A percentile compares a stretch with the other conserved stretches of the same genome.
These are phyloP conservation scores for Choreutis nemorana DNA, from an alignment of 2,888 invertebrate genomes.

Conservation along the genomic window DNA sequence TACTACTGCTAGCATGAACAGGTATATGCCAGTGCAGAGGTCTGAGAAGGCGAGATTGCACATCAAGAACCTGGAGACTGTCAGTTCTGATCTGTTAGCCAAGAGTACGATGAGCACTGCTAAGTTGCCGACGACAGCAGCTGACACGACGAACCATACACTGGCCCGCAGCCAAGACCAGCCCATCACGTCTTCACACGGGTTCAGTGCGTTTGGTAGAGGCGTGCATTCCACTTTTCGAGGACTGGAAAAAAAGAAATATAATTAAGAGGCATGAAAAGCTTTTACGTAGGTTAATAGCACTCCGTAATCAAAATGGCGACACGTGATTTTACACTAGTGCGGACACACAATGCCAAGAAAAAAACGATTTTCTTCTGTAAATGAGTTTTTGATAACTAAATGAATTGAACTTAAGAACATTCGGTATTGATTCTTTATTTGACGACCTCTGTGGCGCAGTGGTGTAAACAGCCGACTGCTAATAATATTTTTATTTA, in stretches of 20 bases:
- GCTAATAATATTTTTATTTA: no score
- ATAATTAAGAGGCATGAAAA: background rate
- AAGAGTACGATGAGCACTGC: constrained; percentile 82
- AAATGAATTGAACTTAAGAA: no score
- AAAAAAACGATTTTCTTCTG: no score
- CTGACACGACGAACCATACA: constrained; percentile 86
- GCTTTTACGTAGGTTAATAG: background rate
- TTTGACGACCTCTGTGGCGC: no score
- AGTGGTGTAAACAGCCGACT: no score
- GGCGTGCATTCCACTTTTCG: constrained; percentile 72
- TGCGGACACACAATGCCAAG: no score
- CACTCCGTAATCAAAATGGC: no score
- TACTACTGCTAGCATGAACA: constrained; percentile 83
- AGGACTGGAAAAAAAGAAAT: constrained; percentile 22
- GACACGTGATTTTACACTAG: no score
- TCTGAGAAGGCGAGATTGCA: constrained; percentile 87
- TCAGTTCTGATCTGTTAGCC: constrained; percentile 60
- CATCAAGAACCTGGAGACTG: constrained; percentile 56
- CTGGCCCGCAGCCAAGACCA: constrained; percentile 78
- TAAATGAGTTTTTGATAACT: no score
- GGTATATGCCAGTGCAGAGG: constrained; percentile 85
- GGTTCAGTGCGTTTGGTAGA: constrained; percentile 81
- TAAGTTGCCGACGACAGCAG: constrained; percentile 84
- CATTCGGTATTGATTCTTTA: no score
- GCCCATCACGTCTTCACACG: constrained; percentile 92